These are phyloP conservation scores for Tetranychus truncatus DNA, from an alignment of 2,888 invertebrate genomes.

Conservation along the genomic window DNA sequence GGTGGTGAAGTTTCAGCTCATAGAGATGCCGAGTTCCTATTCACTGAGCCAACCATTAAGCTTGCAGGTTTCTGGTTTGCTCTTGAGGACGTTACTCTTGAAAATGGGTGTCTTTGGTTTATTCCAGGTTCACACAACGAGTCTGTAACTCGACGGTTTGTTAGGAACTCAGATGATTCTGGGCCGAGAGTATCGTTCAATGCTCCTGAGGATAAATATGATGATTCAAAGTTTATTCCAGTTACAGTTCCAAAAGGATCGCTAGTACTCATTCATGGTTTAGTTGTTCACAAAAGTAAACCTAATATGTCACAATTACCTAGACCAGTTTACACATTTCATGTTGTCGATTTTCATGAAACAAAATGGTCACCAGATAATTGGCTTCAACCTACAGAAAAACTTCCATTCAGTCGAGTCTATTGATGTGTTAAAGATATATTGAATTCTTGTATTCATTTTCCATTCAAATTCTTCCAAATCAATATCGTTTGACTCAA, in stretches of 20 bases:
- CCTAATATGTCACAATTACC: conserved; percentile 59
- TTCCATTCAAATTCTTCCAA: too few relatives aligned
- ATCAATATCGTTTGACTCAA: too few relatives aligned
- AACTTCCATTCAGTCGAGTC: not conserved
- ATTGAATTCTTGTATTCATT: too few relatives aligned
- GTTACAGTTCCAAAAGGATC: conserved; percentile 68
- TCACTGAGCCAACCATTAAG: conserved; percentile 55
- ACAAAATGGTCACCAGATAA: conserved; percentile 59
- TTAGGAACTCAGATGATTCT: conserved; percentile 46
- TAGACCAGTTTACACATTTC: conserved; percentile 86
- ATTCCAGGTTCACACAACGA: conserved; percentile 75
- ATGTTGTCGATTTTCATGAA: conserved; percentile 59
- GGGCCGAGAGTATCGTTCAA: conserved; percentile 43
- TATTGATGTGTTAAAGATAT: not conserved
- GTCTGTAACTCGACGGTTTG: conserved; percentile 41
- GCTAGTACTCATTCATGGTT: conserved; percentile 71
- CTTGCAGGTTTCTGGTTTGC: conserved; percentile 88
- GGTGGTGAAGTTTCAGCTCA: conserved; percentile 51
- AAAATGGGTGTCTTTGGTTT: conserved; percentile 89
- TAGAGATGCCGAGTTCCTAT: conserved; percentile 63
- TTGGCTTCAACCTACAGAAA: conserved; percentile 38
- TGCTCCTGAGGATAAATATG: conserved; percentile 35
- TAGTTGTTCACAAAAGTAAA: conserved; percentile 80
- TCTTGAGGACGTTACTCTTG: conserved; percentile 69
- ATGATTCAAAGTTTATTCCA: conserved; percentile 53